Evolutionary conservation across 2,888 invertebrate species (phyloP), one percentile per base, ranked within the genome.

Genomic region (Cataglyphis albicans): DNA sequence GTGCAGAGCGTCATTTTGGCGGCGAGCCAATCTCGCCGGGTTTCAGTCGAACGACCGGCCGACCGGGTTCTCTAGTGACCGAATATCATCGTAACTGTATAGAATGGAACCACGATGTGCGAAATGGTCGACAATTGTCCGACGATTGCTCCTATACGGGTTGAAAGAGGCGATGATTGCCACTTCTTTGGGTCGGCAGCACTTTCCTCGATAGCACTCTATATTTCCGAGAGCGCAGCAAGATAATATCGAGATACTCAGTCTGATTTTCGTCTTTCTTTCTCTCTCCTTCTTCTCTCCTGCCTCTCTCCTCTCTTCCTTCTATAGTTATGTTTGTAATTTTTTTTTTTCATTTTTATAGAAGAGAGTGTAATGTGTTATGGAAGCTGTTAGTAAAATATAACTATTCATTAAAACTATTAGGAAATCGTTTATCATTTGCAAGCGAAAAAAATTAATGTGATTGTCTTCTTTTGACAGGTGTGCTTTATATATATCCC

Each of bases 1-100:
- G 80, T 80, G 82, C 38, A 44, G 59, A 12, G 25, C 81, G 65
- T 38, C 81, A 63, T 81, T 86, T 81, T 88, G 88, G 87, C 88
- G 7, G 29, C 41, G 5, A 35, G 83, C 88, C 88, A 88, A 70
- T 59, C 44, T 68, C 78, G 32, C 12, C 29, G 41, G 35, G 59
- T 59, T 80, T 70, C 74, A 21, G 29, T 32, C 70, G 18, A 21
- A n/a, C 21, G 12, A n/a, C 25, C 73, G 61, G 32, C 52, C 35
- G 75, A 9, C 25, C 76, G 21, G 44, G 44, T 59, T 59, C 57
- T 80, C 78, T 12, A 18, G 59, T 35, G 70, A 59, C 44, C 59
- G 72, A 70, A 59, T 59, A 72, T 70, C 78, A 70, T 80, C 25
- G 70, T 61, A 61, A 68, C 10, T 44, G 57, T 61, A 25, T 59